Percentiles rank a stretch among this genome's conserved stretches.
Evolutionary conservation across 2,113 vertebrate genomes (phyloP).

Genomic region (Lonchura striata): DNA sequence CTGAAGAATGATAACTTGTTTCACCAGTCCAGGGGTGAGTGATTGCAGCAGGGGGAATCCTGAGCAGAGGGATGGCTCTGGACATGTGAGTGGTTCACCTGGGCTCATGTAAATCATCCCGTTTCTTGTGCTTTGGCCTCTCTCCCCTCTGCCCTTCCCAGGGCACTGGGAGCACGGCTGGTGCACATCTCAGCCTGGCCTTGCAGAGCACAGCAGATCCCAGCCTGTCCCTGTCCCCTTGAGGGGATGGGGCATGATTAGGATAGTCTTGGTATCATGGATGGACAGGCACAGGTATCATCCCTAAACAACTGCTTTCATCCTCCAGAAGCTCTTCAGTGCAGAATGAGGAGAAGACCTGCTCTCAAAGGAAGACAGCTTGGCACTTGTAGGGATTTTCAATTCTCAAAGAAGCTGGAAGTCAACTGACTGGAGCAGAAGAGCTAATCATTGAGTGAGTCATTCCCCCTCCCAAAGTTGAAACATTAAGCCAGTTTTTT

Average conservation of each 20-base stretch:
- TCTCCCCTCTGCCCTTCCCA: not conserved
- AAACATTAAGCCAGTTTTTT: not conserved
- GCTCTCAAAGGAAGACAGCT: not conserved
- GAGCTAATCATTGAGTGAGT: not conserved
- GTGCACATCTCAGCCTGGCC: not conserved
- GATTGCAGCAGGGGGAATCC: rapidly evolving
- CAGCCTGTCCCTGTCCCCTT: not conserved
- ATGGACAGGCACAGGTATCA: not conserved
- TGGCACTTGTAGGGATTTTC: not conserved
- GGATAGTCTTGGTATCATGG: not conserved
- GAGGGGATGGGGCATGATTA: not conserved
- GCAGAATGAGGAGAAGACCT: not conserved
- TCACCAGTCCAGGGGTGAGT: not conserved
- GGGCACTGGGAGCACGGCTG: rapidly evolving
- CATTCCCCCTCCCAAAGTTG: not conserved
- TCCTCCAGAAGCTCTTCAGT: not conserved
- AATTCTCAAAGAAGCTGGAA: not conserved
- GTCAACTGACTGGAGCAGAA: not conserved
- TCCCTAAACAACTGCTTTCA: rapidly evolving
- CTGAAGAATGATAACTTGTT: not conserved
- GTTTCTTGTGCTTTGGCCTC: not conserved
- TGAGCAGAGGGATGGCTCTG: not conserved
- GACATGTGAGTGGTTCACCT: not conserved
- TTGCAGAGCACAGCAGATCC: not conserved
- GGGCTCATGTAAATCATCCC: not conserved